These are phyloP conservation scores for Pheosia tremula DNA, from an alignment of 2,888 invertebrate species.

Conservation along the genomic window DNA sequence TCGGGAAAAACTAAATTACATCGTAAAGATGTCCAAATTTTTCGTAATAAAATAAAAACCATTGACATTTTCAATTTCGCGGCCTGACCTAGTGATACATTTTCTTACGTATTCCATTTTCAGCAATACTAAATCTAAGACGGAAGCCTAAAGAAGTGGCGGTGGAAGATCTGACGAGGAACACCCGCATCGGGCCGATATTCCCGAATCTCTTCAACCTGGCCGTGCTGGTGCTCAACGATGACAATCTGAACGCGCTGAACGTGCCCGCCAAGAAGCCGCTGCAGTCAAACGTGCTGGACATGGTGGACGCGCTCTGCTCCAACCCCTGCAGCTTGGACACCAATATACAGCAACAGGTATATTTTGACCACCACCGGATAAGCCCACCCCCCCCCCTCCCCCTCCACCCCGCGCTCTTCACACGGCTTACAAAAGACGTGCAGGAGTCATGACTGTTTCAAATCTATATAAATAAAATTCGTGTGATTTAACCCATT, in stretches of 20 bases:
- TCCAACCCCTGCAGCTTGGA: slow-evolving; percentile 83
- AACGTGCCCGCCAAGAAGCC: slow-evolving; percentile 78
- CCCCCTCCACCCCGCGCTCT: too few species aligned
- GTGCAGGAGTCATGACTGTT: too few species aligned
- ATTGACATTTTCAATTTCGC: too few species aligned
- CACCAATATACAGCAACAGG: slow-evolving; percentile 85
- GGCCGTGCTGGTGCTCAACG: slow-evolving; percentile 83
- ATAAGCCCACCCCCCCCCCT: too few species aligned
- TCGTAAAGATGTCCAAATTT: too few species aligned
- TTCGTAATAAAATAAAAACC: too few species aligned
- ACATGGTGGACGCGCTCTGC: slow-evolving; percentile 84
- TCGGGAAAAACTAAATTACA: too few species aligned
- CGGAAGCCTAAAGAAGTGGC: slow-evolving; percentile 80
- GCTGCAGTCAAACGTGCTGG: slow-evolving; percentile 75
- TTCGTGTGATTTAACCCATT: too few species aligned
- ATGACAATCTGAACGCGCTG: slow-evolving; percentile 80
- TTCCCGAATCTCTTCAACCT: slow-evolving; percentile 85
- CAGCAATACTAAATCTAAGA: slow-evolving; percentile 81
- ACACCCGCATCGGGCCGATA: slow-evolving; percentile 84
- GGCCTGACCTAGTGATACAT: too few species aligned
- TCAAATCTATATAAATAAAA: too few species aligned
- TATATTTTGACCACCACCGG: slow-evolving; percentile 31
- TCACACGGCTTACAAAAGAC: too few species aligned
- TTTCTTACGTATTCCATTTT: slow-evolving; percentile 23
- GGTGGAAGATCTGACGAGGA: slow-evolving; percentile 83